Evolutionary conservation across 2,113 vertebrate genomes (phyloP).

Genomic region (Bungarus multicinctus): DNA sequence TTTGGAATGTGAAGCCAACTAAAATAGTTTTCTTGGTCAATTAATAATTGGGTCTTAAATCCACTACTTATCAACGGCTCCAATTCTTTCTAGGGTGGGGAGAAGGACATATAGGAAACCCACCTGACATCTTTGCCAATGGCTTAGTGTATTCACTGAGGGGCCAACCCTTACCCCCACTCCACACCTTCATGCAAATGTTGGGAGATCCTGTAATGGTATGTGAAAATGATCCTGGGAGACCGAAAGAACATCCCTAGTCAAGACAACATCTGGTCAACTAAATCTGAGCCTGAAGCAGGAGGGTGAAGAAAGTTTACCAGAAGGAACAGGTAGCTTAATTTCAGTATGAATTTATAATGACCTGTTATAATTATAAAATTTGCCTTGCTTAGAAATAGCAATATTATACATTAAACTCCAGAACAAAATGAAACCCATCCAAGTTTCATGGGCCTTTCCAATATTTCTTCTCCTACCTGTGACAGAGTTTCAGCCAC

Average conservation of each 20-base stretch:
- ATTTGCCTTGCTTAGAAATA: not conserved
- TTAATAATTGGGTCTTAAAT: not conserved
- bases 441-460: not conserved
- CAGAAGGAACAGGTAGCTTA: not conserved
- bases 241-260: not conserved
- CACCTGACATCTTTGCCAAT: not conserved
- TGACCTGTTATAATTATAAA: not conserved
- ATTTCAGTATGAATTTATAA: not conserved
- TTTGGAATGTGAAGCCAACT: no score
- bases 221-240: not conserved
- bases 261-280: not conserved
- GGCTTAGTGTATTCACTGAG: not conserved
- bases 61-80: not conserved
- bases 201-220: not conserved
- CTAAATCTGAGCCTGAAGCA: not conserved
- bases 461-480: not conserved
- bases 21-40: not conserved
- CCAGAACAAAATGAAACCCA: not conserved
- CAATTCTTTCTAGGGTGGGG: not conserved
- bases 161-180: not conserved
- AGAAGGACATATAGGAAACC: not conserved
- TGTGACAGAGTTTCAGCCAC: not conserved
- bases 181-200: not conserved
- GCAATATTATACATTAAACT: not conserved
- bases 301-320: not conserved